Evolutionary conservation across 2,797 vertebrate species (phyloP).

Genomic region (Clarias platycephalus): DNA sequence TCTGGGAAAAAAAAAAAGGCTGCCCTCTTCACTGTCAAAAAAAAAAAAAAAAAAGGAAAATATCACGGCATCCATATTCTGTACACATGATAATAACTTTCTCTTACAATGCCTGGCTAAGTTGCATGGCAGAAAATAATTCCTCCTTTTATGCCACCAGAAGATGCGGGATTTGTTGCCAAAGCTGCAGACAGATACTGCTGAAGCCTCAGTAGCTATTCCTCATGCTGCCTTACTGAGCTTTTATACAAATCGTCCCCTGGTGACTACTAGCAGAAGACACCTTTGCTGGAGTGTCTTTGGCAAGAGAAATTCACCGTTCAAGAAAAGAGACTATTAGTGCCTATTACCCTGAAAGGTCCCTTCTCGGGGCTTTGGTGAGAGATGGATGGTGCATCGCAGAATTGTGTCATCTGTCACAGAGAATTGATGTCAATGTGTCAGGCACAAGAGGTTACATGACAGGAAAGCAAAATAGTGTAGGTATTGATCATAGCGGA

Average conservation of each 20-base stretch:
- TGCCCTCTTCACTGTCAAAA: slow-evolving; percentile 9
- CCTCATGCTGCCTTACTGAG: slow-evolving; percentile 37
- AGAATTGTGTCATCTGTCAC: slow-evolving; percentile 63
- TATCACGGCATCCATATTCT: slow-evolving; percentile 53
- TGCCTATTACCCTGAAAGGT: slow-evolving; percentile 53
- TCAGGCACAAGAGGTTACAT: slow-evolving; percentile 51
- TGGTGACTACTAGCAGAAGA: slow-evolving; percentile 45
- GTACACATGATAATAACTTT: slow-evolving; percentile 68
- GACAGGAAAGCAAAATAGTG: slow-evolving; percentile 48
- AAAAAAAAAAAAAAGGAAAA: slow-evolving; percentile 43
- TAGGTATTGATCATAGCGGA: slow-evolving; percentile 50
- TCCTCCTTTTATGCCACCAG: slow-evolving; percentile 66
- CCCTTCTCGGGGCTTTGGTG: slow-evolving; percentile 34
- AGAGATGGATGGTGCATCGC: slow-evolving; percentile 45
- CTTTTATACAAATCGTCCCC: slow-evolving; percentile 45
- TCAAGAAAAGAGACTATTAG: slow-evolving; percentile 52
- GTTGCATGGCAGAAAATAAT: slow-evolving; percentile 72
- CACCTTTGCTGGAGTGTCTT: slow-evolving; percentile 42
- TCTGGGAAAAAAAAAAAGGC: background rate
- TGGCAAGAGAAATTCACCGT: slow-evolving; percentile 45
- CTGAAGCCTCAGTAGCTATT: slow-evolving; percentile 42
- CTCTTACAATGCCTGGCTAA: slow-evolving; percentile 69
- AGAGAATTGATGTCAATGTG: slow-evolving; percentile 53
- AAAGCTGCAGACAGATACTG: slow-evolving; percentile 57
- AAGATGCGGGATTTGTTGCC: slow-evolving; percentile 66